A percentile compares a stretch with the other conserved stretches of the same genome.
Evolutionary conservation across 2,797 vertebrate species (phyloP).

Genomic region (Peromyscus eremicus): DNA sequence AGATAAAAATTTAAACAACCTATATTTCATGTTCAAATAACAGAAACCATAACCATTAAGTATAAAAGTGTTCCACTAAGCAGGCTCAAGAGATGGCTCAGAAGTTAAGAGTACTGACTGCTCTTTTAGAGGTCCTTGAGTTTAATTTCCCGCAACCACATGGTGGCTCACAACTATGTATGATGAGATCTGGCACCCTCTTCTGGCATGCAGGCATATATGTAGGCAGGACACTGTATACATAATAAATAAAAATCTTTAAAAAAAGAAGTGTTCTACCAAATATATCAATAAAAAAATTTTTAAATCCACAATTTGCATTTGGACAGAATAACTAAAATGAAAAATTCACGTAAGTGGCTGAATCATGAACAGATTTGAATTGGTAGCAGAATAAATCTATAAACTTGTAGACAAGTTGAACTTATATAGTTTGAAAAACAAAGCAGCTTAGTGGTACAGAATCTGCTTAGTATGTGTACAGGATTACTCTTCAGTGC

Average conservation of each 20-base stretch:
- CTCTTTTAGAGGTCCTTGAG: not conserved
- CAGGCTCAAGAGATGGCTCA: not conserved
- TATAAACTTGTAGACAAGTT: not conserved
- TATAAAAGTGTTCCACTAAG: not conserved
- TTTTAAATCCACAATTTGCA: not conserved
- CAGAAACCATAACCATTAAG: not conserved
- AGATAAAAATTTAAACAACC: not conserved
- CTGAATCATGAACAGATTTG: not conserved
- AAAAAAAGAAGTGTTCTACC: not conserved
- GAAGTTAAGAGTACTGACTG: not conserved
- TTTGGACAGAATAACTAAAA: not conserved
- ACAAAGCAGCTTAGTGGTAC: not conserved
- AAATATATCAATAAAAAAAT: not conserved
- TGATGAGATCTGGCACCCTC: not conserved
- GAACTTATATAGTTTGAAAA: not conserved
- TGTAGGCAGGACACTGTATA: not conserved
- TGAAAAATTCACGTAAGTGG: not conserved
- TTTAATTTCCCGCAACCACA: not conserved
- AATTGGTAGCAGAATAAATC: not conserved
- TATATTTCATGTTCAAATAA: not conserved
- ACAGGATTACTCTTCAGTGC: not conserved
- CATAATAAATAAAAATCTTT: not conserved
- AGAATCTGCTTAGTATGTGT: not conserved
- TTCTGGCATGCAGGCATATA: not conserved
- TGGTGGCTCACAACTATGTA: not conserved